Base-by-base conservation (phyloP, 2,797 vertebrate genomes). In the Myotis vivesi region DNA sequence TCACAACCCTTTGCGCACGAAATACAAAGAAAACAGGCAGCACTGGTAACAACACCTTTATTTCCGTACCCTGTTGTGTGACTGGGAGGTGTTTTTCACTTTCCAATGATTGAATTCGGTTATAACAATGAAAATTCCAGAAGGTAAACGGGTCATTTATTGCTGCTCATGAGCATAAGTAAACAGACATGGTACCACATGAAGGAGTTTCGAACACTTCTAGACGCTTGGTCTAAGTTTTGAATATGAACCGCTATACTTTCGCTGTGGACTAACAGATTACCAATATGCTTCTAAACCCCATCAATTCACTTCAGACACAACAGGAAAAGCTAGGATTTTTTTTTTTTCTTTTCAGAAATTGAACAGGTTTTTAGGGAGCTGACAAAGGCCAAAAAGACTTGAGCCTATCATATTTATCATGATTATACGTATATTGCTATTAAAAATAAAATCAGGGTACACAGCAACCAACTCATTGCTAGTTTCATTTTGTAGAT, bases 21-120 rank as follows among this genome's bases (percentile, higher is more conserved):
- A 97, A 97, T 87, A 97, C 95, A 94, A 96, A 95, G 93, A 76
- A 90, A 96, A 95, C 96, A 80, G 81, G 84, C 71, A 88, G 87
- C 71, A 73, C 96, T 94, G 95, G 95, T 95, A 92, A 97, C 87
- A 97, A 96, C 90, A 96, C 92, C 91, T 97, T 97, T 97, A 97
- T 97, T 97, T 66, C 82, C 0, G 95, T 94, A 94, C 93, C 97
- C 96, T 96, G 95, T 79, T 83, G 91, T 96, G 97, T 96, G 84
- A 95, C 59, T 16, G 38, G 88, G 93, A 94, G 92, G 89, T 89
- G 92, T 33, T 95, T 96, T 93, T 76, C 87, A 96, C 83, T 94
- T 93, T 96, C 92, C 94, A 96, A 44, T 87, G 57, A 94, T 62
- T 84, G 87, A 87, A 94, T 91, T 91, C 79, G 64, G 68, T 96